Evolutionary conservation across 2,888 invertebrate genomes (phyloP).

Genomic region (Acrobasis suavella): DNA sequence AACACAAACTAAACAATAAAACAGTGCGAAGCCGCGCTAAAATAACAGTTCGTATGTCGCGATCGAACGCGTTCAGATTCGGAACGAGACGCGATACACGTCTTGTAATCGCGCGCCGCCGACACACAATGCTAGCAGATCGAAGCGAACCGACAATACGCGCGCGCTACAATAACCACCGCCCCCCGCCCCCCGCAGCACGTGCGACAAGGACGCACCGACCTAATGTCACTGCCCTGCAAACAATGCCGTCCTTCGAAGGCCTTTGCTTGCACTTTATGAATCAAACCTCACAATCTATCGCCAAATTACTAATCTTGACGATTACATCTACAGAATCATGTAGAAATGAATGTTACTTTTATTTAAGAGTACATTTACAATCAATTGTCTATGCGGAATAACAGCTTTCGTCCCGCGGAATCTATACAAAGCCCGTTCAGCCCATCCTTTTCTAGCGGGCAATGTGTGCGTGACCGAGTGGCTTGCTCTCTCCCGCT

Average conservation of each 20-base stretch:
- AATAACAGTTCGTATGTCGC: slow-evolving; percentile 56
- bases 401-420: slow-evolving; percentile 72
- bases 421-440: slow-evolving; percentile 78
- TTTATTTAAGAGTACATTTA: slow-evolving; percentile 56
- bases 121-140: slow-evolving; percentile 81
- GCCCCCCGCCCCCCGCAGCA: slow-evolving; percentile 68
- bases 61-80: slow-evolving; percentile 60
- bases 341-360: slow-evolving; percentile 40
- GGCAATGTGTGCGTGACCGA: slow-evolving; percentile 68
- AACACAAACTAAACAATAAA: slow-evolving; percentile 51
- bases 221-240: slow-evolving; percentile 81
- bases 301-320: slow-evolving; percentile 28
- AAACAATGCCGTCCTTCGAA: slow-evolving; percentile 75
- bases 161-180: slow-evolving; percentile 80
- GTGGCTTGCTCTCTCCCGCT: slow-evolving; percentile 57
- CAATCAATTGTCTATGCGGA: slow-evolving; percentile 79
- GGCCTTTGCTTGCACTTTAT: slow-evolving; percentile 45
- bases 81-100: slow-evolving; percentile 59
- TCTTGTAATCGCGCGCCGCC: slow-evolving; percentile 60
- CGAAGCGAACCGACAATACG: slow-evolving; percentile 80
- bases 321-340: slow-evolving; percentile 26
- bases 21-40: slow-evolving; percentile 46
- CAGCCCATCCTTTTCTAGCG: slow-evolving; percentile 77
- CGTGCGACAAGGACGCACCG: slow-evolving; percentile 80
- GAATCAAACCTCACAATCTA: slow-evolving; percentile 48